Evolutionary conservation across 64 coral and sea anemone species (phyloP).

Genomic region (Acropora tenuis): DNA sequence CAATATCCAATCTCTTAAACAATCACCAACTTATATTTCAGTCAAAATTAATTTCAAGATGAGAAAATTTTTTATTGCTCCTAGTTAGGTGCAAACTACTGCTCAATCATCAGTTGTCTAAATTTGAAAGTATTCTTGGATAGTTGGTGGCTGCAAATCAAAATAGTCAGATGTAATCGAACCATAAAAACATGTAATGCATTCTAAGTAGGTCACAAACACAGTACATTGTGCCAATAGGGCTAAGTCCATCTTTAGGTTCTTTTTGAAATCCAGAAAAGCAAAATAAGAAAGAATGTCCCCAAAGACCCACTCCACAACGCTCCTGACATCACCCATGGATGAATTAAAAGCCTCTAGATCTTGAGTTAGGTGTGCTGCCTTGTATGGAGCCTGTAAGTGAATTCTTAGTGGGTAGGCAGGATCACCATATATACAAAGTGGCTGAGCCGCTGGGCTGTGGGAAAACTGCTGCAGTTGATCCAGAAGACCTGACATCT

Average conservation of each 20-base stretch:
- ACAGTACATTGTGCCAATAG: neutral
- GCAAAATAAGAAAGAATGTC: conserved; percentile 14
- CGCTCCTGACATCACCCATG: neutral
- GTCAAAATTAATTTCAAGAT: conserved; percentile 39
- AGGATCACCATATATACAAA: conserved; percentile 30
- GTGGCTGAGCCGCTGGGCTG: neutral
- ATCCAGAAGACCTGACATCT: conserved; percentile 12
- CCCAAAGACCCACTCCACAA: conserved; percentile 17
- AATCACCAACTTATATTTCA: conserved; percentile 10
- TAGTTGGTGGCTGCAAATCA: neutral
- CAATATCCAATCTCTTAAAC: neutral
- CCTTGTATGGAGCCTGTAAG: neutral
- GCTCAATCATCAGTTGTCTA: neutral
- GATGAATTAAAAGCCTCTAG: conserved; percentile 12
- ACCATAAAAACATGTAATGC: neutral
- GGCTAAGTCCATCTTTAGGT: neutral
- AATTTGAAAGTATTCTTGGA: neutral
- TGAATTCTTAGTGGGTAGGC: conserved; percentile 26
- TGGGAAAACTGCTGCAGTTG: neutral
- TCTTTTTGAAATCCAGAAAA: conserved; percentile 1
- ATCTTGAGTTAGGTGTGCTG: neutral
- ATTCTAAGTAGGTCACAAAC: neutral
- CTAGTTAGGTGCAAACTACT: conserved; percentile 4
- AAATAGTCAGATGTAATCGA: neutral
- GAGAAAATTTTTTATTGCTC: neutral